These are phyloP conservation scores for Andrena marginata DNA, from an alignment of 2,888 invertebrate genomes.

Conservation along the genomic window DNA sequence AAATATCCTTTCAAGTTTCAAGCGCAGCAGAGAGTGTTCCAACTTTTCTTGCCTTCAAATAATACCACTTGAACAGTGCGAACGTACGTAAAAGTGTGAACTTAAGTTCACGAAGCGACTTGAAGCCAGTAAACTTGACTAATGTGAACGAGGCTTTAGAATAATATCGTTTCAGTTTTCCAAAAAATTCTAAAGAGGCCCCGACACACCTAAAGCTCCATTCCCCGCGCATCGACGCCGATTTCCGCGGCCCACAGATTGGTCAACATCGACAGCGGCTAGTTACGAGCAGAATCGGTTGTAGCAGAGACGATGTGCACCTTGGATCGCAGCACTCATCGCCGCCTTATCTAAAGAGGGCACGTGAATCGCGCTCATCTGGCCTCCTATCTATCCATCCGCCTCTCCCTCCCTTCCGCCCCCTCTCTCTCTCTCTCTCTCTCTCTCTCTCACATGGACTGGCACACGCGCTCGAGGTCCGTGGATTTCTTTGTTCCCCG, in stretches of 20 bases:
- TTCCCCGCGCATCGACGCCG: not conserved
- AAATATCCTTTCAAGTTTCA: no score
- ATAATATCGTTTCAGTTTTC: no score
- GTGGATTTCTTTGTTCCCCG: conserved; percentile 80
- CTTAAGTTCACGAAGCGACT: no score
- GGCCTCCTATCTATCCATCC: conserved; percentile 23
- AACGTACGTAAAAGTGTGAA: no score
- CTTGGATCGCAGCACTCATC: conserved; percentile 35
- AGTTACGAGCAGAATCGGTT: conserved; percentile 32
- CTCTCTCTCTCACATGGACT: not conserved
- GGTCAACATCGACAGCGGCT: not conserved
- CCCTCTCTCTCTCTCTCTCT: not conserved
- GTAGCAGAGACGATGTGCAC: conserved; percentile 20
- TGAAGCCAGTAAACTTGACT: no score
- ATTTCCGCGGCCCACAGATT: not conserved
- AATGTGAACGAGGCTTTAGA: no score
- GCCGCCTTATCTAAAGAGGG: conserved; percentile 51
- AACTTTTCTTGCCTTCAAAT: no score
- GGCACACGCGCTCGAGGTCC: not conserved
- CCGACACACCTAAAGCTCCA: no score
- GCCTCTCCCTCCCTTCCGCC: not conserved
- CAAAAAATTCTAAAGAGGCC: no score
- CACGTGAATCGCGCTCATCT: conserved; percentile 52
- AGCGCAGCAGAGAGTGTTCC: no score
- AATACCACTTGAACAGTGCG: no score